Evolutionary conservation across 2,113 vertebrate genomes (phyloP).

Genomic region (Junco hyemalis): DNA sequence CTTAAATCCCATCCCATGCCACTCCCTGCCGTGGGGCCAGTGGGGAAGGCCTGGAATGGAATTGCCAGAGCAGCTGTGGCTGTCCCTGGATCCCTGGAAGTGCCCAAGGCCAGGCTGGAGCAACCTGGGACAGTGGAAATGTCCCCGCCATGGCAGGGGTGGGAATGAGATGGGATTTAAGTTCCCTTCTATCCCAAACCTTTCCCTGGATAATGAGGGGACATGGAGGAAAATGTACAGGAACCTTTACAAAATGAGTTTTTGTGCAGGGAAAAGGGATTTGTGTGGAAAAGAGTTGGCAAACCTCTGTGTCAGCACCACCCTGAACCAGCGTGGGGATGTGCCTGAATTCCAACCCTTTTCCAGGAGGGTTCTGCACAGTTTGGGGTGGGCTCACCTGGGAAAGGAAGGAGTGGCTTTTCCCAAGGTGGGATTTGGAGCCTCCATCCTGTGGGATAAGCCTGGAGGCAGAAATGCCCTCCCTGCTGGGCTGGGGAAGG

Average conservation of each 20-base stretch:
- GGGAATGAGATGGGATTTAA: background rate
- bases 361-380: background rate
- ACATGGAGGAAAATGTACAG: background rate
- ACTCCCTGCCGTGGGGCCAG: background rate
- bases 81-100: background rate
- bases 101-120: rapidly evolving
- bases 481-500: background rate
- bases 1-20: background rate
- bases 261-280: background rate
- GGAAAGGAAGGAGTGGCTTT: background rate
- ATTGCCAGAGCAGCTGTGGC: background rate
- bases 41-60: background rate
- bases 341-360: background rate
- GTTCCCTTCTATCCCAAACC: background rate
- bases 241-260: background rate
- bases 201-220: rapidly evolving
- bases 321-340: background rate
- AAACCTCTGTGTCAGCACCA: background rate
- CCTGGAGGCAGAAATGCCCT: background rate
- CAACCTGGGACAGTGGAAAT: rapidly evolving
- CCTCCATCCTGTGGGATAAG: background rate
- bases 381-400: too few relatives aligned
- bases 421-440: background rate
- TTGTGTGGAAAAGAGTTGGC: background rate
- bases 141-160: background rate